Conservation (phyloP, 2,797 vertebrate species). For the Chromobotia macracanthus region DNA sequence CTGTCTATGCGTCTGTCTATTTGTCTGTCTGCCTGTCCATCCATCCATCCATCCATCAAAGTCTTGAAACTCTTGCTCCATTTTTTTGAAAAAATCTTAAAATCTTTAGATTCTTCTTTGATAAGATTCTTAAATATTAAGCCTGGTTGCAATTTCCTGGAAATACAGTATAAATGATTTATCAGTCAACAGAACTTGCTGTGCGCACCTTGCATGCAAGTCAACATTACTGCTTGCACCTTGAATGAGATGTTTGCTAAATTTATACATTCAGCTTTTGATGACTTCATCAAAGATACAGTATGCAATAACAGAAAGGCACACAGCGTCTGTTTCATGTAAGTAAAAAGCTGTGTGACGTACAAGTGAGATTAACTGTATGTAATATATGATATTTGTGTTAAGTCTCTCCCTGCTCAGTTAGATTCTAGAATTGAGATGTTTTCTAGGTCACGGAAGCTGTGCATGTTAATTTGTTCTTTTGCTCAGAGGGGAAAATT, state of each 20-base stretch:
- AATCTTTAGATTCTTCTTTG: neutral
- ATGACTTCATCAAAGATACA: neutral
- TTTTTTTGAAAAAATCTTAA: neutral
- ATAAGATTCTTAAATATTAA: slow-evolving; percentile 7
- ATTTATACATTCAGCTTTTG: neutral
- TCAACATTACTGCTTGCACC: too few species aligned
- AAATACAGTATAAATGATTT: slow-evolving; percentile 31
- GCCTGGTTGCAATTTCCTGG: slow-evolving; percentile 21
- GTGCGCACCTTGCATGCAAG: too few species aligned
- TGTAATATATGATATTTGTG: slow-evolving; percentile 38
- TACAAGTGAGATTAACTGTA: slow-evolving; percentile 13
- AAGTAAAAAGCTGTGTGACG: neutral
- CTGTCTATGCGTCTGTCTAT: neutral
- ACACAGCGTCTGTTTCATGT: neutral
- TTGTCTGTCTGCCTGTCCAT: neutral
- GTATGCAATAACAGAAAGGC: neutral
- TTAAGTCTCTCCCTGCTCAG: slow-evolving; percentile 12
- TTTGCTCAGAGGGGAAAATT: slow-evolving; percentile 54
- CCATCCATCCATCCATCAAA: neutral
- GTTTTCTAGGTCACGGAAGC: slow-evolving; percentile 61
- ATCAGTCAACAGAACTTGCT: slow-evolving; percentile 1
- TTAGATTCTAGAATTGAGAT: slow-evolving; percentile 49
- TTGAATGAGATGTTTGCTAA: slow-evolving; percentile 14
- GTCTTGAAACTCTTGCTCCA: neutral
- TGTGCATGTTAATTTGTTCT: slow-evolving; percentile 58